These are phyloP conservation scores for Cuniculus paca DNA, from an alignment of 2,797 vertebrate species.

Conservation along the genomic window DNA sequence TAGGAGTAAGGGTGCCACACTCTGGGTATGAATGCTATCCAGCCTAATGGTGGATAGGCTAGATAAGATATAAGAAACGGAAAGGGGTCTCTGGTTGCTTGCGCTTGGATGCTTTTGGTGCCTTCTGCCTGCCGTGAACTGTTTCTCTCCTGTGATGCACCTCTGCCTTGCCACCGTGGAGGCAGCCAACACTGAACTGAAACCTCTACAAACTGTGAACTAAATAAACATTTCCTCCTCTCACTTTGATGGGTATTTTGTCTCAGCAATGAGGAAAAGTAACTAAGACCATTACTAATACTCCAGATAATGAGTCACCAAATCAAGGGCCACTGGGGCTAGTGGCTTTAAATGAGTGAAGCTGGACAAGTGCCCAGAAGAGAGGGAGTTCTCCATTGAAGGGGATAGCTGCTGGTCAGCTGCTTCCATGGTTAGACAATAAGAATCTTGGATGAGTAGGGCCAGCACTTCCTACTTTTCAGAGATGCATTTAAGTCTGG, in stretches of 20 bases:
- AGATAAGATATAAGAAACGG: neutral
- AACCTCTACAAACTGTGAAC: neutral
- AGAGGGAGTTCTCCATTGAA: accelerated
- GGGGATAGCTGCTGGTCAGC: neutral
- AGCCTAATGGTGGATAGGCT: neutral
- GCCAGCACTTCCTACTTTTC: neutral
- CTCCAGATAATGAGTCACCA: neutral
- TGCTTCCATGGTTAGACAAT: neutral
- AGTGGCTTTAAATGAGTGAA: neutral
- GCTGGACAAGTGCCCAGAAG: neutral
- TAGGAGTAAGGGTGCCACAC: neutral
- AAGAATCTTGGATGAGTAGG: neutral
- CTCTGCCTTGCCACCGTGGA: neutral
- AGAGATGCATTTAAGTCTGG: neutral
- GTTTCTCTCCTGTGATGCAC: neutral
- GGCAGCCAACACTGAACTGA: neutral
- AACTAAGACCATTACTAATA: neutral
- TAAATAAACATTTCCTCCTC: neutral
- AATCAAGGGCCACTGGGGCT: neutral
- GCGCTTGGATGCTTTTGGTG: neutral
- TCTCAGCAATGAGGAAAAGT: neutral
- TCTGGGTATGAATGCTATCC: neutral
- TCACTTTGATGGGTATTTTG: neutral
- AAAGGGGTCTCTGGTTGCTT: neutral
- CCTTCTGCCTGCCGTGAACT: neutral